Conservation (phyloP, 2,797 vertebrate genomes). For the Halcyon chelicuti region DNA sequence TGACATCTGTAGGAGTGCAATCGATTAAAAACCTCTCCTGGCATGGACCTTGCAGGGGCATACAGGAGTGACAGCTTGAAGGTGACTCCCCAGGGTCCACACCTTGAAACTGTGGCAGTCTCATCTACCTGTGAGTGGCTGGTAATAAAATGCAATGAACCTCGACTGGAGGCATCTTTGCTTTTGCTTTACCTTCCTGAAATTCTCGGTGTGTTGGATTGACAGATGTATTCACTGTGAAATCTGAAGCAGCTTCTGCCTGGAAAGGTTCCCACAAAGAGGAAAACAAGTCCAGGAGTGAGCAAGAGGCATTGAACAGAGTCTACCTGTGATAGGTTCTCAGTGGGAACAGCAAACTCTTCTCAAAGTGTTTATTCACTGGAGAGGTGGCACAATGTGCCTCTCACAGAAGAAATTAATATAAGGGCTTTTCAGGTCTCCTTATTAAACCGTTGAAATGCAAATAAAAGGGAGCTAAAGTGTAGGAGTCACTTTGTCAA, state of each 20-base stretch:
- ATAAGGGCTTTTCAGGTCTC: not conserved
- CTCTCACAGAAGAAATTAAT: not conserved
- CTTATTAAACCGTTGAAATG: not conserved
- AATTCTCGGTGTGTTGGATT: not conserved
- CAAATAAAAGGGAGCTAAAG: not conserved
- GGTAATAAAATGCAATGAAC: not conserved
- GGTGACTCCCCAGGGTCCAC: not conserved
- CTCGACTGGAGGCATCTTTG: not conserved
- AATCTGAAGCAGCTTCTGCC: conserved; percentile 3
- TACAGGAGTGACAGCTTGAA: not conserved
- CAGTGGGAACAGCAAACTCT: not conserved
- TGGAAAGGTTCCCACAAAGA: not conserved
- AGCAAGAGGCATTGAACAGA: not conserved
- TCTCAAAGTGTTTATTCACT: not conserved
- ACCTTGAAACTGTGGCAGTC: not conserved
- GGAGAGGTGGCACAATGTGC: not conserved
- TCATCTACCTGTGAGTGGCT: not conserved
- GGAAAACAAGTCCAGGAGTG: not conserved
- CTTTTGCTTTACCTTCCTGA: not conserved
- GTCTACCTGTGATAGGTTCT: not conserved
- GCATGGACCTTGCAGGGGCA: not conserved
- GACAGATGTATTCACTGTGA: not conserved
- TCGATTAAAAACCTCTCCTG: not conserved
- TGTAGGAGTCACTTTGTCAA: not conserved
- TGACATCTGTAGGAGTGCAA: not conserved